Base-by-base conservation (phyloP, 2,888 invertebrate species). In the Julus scandinavius region DNA sequence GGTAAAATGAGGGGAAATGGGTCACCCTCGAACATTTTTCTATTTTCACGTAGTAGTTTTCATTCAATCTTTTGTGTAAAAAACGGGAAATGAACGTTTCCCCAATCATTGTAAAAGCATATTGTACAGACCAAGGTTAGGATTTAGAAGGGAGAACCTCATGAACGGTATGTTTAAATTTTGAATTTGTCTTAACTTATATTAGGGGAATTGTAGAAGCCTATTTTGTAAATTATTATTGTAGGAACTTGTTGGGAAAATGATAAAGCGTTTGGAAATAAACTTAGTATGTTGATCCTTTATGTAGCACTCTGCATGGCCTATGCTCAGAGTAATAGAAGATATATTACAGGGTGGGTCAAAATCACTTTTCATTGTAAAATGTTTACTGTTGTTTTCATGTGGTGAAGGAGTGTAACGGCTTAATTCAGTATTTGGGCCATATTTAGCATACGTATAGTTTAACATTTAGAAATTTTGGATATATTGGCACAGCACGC, bases 1-100 rank as follows among this genome's bases (percentile, higher is more conserved):
- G 72, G 72, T 72, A 72, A 72, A 72, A 17, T 72, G 29, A 72
- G 72, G 72, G 72, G 72, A 72, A 72, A 20, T 72, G 72, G 72
- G 72, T 72, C 29, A 29, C 72, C 72, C 72, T 72, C 20, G 29
- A n/a, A 20, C 72, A 72, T 72, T 20, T 72, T 20, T 11, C 9
- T 72, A 9, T 72, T 72, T 72, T 29, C 72, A 72, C 29, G 29
- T 29, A 20, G 29, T n/a, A 7, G 72, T 29, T 72, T 72, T 72
- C 72, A 72, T 72, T 72, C 72, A 72, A 72, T 29, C 29, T 72
- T 20, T 29, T 29, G 20, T 72, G 20, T 29, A 29, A 29, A 72
- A 29, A 72, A 29, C 72, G 72, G 72, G 72, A 72, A 72, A 72
- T 72, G 72, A 72, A 72, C n/a, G 29, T 29, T 29, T 72, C 29